Evolutionary conservation across 2,888 invertebrate genomes (phyloP), one percentile per base, ranked within the genome.

Genomic region (Dynastes grantii): DNA sequence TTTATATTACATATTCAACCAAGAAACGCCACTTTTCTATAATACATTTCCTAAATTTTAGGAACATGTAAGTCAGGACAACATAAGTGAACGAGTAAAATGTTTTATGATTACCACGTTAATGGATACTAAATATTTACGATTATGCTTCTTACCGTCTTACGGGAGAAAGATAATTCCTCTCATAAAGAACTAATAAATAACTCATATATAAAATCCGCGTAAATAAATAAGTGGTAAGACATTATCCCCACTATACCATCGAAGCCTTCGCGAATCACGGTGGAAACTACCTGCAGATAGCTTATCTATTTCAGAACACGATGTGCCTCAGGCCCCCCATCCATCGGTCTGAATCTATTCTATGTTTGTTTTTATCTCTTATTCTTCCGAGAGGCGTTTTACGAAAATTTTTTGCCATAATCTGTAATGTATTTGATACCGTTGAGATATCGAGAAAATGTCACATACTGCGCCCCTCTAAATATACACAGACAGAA

Each of bases 121-220:
- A 45, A 45, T 45, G 55, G 22, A 16, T 40, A 65, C n/a, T 68
- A 68, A 51, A 68, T 68, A 68, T 68, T 68, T 68, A 68, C 29
- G 51, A 27, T 13, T 27, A 13, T 29, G 11, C 51, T 22, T 51
- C 51, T 49, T 40, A 51, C 51, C 63, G 27, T 29, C 51, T 68
- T 51, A 27, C 49, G 51, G 22, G 55, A 27, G 16, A 58, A 22
- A 51, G 68, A 51, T 68, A 68, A 68, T 68, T 68, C 51, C 49
- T 68, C 51, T 68, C 68, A 11, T 68, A 68, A 68, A 49, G 68
- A 32, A 29, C 68, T 75, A 61, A 75, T 75, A 75, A 75, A 75
- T 63, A 75, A 49, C 40, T 27, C 61, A 61, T 75, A 22, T 61
- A 55, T 75, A 61, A 75, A 61, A 61, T 45, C 45, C 45, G 22